Evolutionary conservation across 2,113 vertebrate genomes (phyloP).

Genomic region (Gambusia holbrooki): DNA sequence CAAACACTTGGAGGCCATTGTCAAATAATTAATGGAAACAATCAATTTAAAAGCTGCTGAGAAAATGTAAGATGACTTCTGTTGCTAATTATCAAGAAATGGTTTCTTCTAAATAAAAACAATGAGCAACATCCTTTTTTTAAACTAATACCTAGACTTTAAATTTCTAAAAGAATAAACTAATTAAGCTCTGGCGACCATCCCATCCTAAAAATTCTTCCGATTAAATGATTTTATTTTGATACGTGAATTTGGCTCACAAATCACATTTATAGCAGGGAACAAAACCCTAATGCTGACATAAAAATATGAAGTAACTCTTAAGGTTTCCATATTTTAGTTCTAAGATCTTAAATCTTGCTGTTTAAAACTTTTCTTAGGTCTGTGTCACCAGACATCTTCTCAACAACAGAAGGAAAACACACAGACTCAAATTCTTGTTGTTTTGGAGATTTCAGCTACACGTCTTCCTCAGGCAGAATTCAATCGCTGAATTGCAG

Average conservation of each 20-base stretch:
- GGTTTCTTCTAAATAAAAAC: no score
- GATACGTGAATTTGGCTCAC: no score
- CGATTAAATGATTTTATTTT: background rate
- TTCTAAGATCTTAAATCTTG: no score
- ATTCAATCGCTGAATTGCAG: background rate
- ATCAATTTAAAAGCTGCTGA: no score
- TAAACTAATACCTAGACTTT: background rate
- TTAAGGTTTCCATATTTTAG: no score
- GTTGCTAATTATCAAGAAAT: no score
- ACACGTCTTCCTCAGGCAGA: conserved; percentile 1
- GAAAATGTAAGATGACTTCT: no score
- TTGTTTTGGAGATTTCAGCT: background rate
- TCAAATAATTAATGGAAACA: no score
- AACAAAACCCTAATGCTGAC: background rate
- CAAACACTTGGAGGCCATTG: no score
- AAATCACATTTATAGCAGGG: no score
- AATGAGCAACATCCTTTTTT: no score
- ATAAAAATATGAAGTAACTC: background rate
- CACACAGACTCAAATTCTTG: background rate
- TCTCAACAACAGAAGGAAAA: no score
- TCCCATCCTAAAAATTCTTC: background rate
- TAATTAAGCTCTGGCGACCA: background rate
- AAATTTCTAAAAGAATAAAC: background rate
- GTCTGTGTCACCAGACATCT: background rate
- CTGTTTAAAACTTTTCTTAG: background rate